phyloP scores from a whole-genome alignment of 2,113 vertebrate species.

The Nicator chloris region DNA sequence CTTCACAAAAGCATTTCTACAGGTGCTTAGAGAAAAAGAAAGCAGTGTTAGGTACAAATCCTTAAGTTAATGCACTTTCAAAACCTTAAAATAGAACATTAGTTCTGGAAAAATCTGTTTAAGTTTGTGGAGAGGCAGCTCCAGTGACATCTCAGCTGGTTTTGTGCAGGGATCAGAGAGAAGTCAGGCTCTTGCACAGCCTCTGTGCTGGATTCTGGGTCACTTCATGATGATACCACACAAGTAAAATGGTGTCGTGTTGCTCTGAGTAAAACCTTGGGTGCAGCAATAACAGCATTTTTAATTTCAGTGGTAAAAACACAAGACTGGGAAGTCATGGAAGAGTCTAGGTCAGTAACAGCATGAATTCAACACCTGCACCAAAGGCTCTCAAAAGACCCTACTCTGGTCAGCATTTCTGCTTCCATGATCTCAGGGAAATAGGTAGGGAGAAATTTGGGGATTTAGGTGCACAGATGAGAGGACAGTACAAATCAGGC shows the following conservation, averaged over 20 bases:
- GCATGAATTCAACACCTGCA: neutral
- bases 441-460: neutral
- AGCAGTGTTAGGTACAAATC: neutral
- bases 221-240: neutral
- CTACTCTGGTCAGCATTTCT: neutral
- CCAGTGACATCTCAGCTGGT: neutral
- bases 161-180: neutral
- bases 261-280: neutral
- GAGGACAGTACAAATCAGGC: neutral
- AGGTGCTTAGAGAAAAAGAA: neutral
- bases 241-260: rapidly evolving
- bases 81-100: neutral
- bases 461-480: neutral
- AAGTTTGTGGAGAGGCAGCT: neutral
- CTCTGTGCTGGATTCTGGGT: neutral
- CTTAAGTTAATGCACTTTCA: neutral
- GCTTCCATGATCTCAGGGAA: neutral
- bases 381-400: neutral
- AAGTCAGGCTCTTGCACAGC: neutral
- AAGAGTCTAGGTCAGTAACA: neutral
- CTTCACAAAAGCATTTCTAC: neutral
- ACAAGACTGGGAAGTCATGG: neutral
- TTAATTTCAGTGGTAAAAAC: neutral
- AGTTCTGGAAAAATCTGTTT: neutral
- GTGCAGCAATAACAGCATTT: neutral